A percentile compares a stretch with the other conserved stretches of the same genome.
These are phyloP conservation scores for Nyctibius grandis DNA, from an alignment of 2,797 vertebrate genomes.

Conservation along the genomic window DNA sequence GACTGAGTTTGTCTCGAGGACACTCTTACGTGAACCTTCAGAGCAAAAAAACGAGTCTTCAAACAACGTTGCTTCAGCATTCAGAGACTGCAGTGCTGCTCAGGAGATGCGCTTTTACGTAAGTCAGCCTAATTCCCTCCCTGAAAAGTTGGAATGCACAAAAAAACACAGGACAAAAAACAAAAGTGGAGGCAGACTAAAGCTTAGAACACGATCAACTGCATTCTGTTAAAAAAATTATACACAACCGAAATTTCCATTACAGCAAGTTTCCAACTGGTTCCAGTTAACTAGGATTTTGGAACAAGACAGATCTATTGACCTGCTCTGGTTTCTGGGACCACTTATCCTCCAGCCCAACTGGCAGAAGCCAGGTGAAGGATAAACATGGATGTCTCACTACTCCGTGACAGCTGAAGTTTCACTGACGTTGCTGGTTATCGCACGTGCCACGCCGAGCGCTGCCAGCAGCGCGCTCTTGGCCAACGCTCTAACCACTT, in stretches of 20 bases:
- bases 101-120: not conserved
- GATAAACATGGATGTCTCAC: slow-evolving; percentile 19
- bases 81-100: not conserved
- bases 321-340: slow-evolving; percentile 40
- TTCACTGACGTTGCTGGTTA: slow-evolving; percentile 1
- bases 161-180: not conserved
- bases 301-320: not conserved
- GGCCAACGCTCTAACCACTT: not conserved
- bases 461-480: not conserved
- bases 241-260: not conserved
- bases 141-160: not conserved
- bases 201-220: not conserved
- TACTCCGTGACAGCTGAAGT: not conserved
- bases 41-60: not conserved
- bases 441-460: fast-evolving
- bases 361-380: slow-evolving; percentile 45
- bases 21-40: not conserved
- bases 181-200: not conserved
- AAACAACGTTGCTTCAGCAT: not conserved
- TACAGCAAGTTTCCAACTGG: slow-evolving; percentile 44
- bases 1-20: not conserved
- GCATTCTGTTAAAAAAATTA: slow-evolving; percentile 2
- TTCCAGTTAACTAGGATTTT: slow-evolving; percentile 44
- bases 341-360: slow-evolving; percentile 35
- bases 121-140: not conserved